Evolutionary conservation across 2,888 invertebrate species (phyloP).

Genomic region (Atrina japonica): DNA sequence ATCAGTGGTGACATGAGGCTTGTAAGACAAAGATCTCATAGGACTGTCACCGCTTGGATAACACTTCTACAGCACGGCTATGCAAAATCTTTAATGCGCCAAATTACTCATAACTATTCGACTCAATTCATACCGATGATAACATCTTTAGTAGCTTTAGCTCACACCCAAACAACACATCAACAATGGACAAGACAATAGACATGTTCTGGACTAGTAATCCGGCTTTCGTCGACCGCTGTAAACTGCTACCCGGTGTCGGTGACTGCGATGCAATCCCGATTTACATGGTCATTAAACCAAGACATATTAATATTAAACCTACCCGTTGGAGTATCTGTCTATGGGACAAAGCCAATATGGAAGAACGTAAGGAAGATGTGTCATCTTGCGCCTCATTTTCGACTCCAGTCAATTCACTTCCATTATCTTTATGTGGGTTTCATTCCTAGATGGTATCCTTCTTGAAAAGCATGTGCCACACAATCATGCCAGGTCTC

Average conservation of each 20-base stretch:
- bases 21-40: no score
- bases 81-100: constrained; percentile 2
- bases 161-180: neutral
- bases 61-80: neutral
- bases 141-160: constrained; percentile 1
- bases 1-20: no score
- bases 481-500: no score
- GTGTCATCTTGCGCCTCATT: no score
- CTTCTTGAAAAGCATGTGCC: no score
- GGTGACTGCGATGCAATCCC: constrained; percentile 2
- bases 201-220: constrained; percentile 9
- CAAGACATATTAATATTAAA: constrained; percentile 5
- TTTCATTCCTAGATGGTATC: no score
- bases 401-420: no score
- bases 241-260: constrained; percentile 7
- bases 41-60: no score
- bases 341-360: constrained; percentile 8
- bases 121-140: constrained; percentile 9
- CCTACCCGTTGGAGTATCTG: constrained; percentile 9
- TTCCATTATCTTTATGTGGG: no score
- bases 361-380: constrained; percentile 3
- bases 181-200: no score
- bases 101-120: neutral
- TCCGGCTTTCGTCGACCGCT: neutral
- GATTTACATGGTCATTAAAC: constrained; percentile 1